Conservation (phyloP, 2,888 invertebrate genomes). For the Lepas anatifera region DNA sequence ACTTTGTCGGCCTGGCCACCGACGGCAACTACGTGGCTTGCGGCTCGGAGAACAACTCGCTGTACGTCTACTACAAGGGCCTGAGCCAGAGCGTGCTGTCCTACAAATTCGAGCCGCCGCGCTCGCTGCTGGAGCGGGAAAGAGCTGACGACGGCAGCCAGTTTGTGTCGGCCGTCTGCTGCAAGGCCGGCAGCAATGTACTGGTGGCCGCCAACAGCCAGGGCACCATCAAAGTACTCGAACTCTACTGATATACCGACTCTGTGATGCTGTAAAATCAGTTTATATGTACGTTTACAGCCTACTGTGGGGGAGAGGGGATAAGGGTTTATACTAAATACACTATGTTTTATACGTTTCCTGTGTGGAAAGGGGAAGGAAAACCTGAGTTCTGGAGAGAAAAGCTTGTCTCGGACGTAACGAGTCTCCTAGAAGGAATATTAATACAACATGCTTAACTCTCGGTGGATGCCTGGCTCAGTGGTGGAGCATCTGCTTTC, state of each 20-base stretch:
- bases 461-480: no score
- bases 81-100: constrained; percentile 72
- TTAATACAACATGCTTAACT: no score
- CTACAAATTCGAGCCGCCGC: constrained; percentile 72
- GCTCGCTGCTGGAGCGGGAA: constrained; percentile 63
- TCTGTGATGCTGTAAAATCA: no score
- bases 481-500: no score
- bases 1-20: constrained; percentile 86
- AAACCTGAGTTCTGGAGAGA: no score
- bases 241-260: constrained; percentile 44
- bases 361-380: no score
- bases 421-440: no score
- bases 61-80: constrained; percentile 84
- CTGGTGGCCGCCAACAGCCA: constrained; percentile 88
- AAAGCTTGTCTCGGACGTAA: no score
- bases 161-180: constrained; percentile 91
- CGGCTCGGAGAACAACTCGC: constrained; percentile 86
- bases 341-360: no score
- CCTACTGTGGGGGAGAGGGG: neutral
- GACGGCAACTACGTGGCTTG: constrained; percentile 87
- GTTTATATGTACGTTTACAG: no score
- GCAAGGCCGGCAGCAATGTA: constrained; percentile 72
- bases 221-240: constrained; percentile 79
- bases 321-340: neutral
- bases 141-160: constrained; percentile 52